These are phyloP conservation scores for Stomatorhinus walkeri DNA, from an alignment of 2,797 vertebrate genomes.

Conservation along the genomic window DNA sequence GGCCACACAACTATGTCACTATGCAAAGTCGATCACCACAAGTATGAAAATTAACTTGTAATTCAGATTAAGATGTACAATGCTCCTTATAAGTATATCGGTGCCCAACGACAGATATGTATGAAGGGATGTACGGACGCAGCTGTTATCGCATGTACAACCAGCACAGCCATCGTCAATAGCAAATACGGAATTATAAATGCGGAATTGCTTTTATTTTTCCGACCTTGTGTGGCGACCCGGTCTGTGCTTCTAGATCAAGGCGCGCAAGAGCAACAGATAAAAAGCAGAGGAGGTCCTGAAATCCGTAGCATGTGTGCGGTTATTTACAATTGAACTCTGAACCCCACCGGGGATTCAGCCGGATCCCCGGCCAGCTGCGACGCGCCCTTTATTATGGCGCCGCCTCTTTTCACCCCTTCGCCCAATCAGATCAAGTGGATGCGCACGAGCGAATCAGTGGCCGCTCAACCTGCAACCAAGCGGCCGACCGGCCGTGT, in stretches of 20 bases:
- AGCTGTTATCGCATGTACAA: background rate
- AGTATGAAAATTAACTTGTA: background rate
- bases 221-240: background rate
- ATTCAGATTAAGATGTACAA: background rate
- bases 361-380: too few relatives aligned
- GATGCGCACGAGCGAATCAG: background rate
- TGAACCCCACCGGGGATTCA: background rate
- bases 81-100: background rate
- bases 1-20: background rate
- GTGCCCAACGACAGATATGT: background rate
- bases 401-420: background rate
- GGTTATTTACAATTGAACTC: background rate
- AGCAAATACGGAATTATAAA: background rate
- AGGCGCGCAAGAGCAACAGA: background rate
- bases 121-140: background rate
- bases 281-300: background rate
- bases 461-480: background rate
- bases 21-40: background rate
- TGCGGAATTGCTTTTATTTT: background rate
- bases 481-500: too few relatives aligned
- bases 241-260: background rate
- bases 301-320: background rate
- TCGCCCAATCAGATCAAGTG: background rate
- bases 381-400: background rate
- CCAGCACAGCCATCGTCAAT: background rate